Evolutionary conservation across 2,113 vertebrate species (phyloP).

Genomic region (Edolisoma coerulescens): DNA sequence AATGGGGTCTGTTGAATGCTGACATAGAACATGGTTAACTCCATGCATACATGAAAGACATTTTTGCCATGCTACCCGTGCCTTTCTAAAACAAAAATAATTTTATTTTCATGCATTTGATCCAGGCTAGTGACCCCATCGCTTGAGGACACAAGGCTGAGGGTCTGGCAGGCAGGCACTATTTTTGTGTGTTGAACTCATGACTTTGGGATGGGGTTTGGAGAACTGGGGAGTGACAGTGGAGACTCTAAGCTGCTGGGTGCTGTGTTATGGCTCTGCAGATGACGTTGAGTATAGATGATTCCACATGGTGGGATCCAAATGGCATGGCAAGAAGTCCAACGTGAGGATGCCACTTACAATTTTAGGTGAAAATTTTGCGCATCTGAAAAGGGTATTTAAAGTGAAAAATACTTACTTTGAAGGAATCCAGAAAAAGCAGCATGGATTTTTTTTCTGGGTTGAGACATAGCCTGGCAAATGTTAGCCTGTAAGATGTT

Average conservation of each 20-base stretch:
- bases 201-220: not conserved
- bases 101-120: not conserved
- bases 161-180: not conserved
- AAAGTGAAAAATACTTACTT: not conserved
- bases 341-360: not conserved
- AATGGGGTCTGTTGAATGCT: not conserved
- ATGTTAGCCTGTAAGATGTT: not conserved
- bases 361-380: not conserved
- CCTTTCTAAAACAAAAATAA: not conserved
- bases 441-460: not conserved
- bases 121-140: not conserved
- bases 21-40: not conserved
- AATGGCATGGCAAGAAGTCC: not conserved
- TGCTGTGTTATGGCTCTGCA: not conserved
- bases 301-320: not conserved
- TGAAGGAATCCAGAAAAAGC: not conserved
- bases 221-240: not conserved
- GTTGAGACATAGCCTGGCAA: not conserved
- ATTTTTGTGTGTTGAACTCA: not conserved
- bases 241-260: not conserved
- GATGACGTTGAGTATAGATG: not conserved
- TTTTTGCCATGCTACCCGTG: not conserved
- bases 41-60: rapidly evolving
- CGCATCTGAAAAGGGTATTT: not conserved
- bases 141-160: not conserved